Evolutionary conservation across 2,797 vertebrate species (phyloP), one percentile per base, ranked within the genome.

Genomic region (Heliangelus exortis): DNA sequence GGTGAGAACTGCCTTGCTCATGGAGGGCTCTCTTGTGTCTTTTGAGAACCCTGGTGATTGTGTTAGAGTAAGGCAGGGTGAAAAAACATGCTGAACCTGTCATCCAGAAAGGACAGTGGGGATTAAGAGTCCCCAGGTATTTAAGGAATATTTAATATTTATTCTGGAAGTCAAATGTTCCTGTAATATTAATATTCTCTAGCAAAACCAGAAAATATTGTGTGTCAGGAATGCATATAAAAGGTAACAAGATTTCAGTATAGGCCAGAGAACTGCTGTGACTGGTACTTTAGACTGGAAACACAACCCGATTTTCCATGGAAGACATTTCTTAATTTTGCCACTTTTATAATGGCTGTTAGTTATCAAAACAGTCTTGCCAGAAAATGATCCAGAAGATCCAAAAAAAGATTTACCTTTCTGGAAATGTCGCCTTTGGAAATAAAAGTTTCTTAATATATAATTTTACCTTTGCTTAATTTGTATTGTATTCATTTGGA

Each of bases 1-100:
- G 2, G n/a, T 78, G 18, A 1, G 4, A 84, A 7, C 2, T 3
- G 11, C 13, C 10, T 88, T 76, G 59, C 0, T 0, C 9, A 15
- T 33, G 6, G 22, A 59, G 10, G 25, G 33, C 7, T 50, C 11
- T 67, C 0, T 0, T 54, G 25, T 61, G 29, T 17, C n/a, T 61
- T 84, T 65, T 88, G 43, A n/a, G 23, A 63, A 16, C 39, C 55
- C 28, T 15, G 21, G 20, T 74, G 28, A 31, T 95, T 2, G 0
- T 87, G 91, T 67, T 55, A 50, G 34, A 79, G n/a, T 58, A 31
- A 0, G 1, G 9, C 28, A 62, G 15, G 8, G 16, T 28, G 34
- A 66, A 78, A 90, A 72, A 29, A 28, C 2, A 36, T 72, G 15
- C 16, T 62, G 67, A 79, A 58, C 3, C 10, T 76, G 18, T 59